Base-by-base conservation (phyloP, 1,140 invertebrate species). In the Neodiprion fabricii region DNA sequence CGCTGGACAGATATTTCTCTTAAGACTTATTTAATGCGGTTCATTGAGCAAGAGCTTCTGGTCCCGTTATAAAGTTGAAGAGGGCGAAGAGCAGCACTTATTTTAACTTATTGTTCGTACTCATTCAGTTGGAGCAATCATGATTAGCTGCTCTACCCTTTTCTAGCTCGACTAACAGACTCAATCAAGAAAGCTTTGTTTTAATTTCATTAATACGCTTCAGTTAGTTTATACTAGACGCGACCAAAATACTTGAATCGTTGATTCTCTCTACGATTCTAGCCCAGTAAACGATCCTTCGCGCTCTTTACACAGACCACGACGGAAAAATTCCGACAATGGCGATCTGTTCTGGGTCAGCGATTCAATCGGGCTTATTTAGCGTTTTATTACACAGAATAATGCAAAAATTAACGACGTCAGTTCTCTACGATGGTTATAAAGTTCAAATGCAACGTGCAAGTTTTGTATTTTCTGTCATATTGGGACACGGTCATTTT, bases 171-270 rank as follows among this genome's bases (percentile, higher is more conserved):
- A 40, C 28, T 40, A 14, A 14, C 53, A 61, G 53, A 61, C 3
- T 61, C n/a, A 61, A 61, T 61, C 53, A 61, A 61, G 53, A 61
- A 61, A 17, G 53, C 11, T 61, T 11, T 61, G 53, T 14, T 61
- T 61, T 61, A 17, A 61, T 61, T 61, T 61, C 53, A 61, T 61
- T 61, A 61, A 61, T 61, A 61, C 53, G 53, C 53, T 61, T 17
- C 11, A 61, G 9, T 14, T 14, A 61, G n/a, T 17, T 61, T 61
- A 61, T 40, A 40, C 28, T 40, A 40, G 53, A 61, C 53, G 53
- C 11, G 53, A 61, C 53, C 53, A 17, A 61, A 61, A 61, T 61
- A 61, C 5, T 61, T 14, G 53, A 61, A 61, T 61, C 53, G 53
- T 61, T 17, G 8, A 61, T 61, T 61, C 53, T 9, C 53, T 61